Evolutionary conservation across 2,888 invertebrate genomes (phyloP).

Genomic region (Drosophila emarginata): DNA sequence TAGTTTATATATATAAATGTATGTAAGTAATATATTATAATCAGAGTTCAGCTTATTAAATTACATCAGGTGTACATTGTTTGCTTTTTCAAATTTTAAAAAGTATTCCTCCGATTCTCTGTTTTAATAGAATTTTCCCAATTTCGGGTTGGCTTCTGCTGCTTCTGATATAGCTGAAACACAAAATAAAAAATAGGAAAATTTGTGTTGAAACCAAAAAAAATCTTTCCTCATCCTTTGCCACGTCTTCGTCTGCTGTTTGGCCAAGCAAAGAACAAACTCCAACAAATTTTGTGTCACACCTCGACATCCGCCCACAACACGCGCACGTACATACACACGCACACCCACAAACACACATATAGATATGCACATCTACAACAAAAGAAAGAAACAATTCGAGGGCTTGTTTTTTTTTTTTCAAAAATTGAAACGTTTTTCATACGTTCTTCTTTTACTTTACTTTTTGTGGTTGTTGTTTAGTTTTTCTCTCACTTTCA

Average conservation of each 20-base stretch:
- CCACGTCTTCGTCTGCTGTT: conserved; percentile 10
- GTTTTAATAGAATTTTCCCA: background rate
- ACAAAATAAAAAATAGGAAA: conserved; percentile 18
- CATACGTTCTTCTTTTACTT: conserved; percentile 56
- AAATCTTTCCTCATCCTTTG: conserved; percentile 3
- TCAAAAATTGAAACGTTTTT: conserved; percentile 53
- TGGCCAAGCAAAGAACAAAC: conserved; percentile 24
- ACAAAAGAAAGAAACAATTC: conserved; percentile 27
- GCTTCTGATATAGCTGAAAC: conserved; percentile 37
- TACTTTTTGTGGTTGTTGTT: conserved; percentile 64
- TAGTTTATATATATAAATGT: background rate
- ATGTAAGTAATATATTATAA: conserved; percentile 7
- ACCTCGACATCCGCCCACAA: background rate
- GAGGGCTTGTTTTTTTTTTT: conserved; percentile 41
- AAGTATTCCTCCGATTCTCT: background rate
- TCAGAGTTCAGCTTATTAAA: conserved; percentile 59
- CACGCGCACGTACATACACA: conserved; percentile 4
- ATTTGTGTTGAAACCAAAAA: conserved; percentile 10
- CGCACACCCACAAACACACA: conserved; percentile 21
- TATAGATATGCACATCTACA: conserved; percentile 3
- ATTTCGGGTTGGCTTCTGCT: conserved; percentile 21
- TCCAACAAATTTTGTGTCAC: conserved; percentile 11
- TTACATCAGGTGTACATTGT: conserved; percentile 71
- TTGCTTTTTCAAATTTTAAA: conserved; percentile 40
- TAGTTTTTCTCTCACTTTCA: conserved; percentile 38